Evolutionary conservation across 2,113 vertebrate genomes (phyloP), one percentile per base, ranked within the genome.

Genomic region (Telmatochromis sp.): DNA sequence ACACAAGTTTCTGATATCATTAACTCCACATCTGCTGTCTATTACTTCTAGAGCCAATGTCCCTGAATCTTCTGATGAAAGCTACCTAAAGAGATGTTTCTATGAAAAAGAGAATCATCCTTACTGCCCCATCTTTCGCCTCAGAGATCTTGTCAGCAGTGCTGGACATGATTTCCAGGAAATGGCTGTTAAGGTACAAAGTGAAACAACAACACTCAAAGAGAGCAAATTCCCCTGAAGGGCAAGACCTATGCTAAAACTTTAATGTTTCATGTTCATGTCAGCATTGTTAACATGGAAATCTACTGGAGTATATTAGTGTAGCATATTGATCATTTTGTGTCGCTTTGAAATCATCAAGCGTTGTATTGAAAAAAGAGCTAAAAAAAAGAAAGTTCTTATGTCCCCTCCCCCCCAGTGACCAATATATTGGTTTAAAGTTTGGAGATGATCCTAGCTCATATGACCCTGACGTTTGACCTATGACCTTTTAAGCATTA

Each of bases 71-170:
- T 31, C 92, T 12, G 86, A 98, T 1, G 93, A 89, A 54, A 82
- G 89, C 65, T 98, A 97, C 93, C 94, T 99, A 90, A 99, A 98
- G 87, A 96, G 33, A 11, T 99, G 99, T 91, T 94, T 55, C 47
- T 98, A 97, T 73, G 96, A 97, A 82, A 89, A 37, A 1, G 86
- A 93, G 28, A 83, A 95, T 31, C 93, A 97, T 81, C 97, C 93
- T 13, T 99, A 99, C 93, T 99, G 98, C 86, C 99, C 99, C 92
- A 98, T 99, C 86, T 99, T 99, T 83, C 92, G 94, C 4, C 92
- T 99, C 63, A 96, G 98, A 7, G 96, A 97, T 26, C 84, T 99
- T 7, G 94, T 98, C 75, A 86, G 54, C 23, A 96, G 96, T 95
- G 94, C 98, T 1, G 98, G 98, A 82, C 94, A 95, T 3, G 40